Percentiles rank a stretch among this genome's conserved stretches.
Evolutionary conservation across 2,113 vertebrate species (phyloP).

Genomic region (Orcinus orca): DNA sequence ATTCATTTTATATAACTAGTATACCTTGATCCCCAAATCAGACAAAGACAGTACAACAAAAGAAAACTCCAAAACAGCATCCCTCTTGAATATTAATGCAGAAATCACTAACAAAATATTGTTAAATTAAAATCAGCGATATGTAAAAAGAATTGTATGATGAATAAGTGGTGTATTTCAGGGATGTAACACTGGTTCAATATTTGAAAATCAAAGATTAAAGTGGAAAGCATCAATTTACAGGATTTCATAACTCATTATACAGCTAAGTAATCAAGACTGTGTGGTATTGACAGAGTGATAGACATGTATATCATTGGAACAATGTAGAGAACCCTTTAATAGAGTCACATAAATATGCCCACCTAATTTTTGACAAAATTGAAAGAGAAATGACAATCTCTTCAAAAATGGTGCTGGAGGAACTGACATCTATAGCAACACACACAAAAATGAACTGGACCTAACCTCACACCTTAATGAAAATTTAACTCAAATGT

Average conservation of each 20-base stretch:
- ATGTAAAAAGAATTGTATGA: not conserved
- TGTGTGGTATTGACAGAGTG: not conserved
- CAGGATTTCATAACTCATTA: not conserved
- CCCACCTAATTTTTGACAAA: not conserved
- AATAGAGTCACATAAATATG: not conserved
- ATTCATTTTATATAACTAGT: too few species aligned
- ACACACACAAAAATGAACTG: not conserved
- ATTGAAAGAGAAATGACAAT: not conserved
- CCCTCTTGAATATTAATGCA: too few species aligned
- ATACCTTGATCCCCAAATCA: too few species aligned
- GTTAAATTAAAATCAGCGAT: not conserved
- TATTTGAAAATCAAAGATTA: not conserved
- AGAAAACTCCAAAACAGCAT: too few species aligned
- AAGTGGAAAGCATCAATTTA: not conserved
- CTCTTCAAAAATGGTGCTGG: not conserved
- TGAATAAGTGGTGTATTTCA: not conserved
- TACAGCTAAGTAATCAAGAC: not conserved
- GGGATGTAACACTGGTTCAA: not conserved
- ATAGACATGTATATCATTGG: not conserved
- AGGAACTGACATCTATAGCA: not conserved
- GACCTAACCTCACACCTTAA: not conserved
- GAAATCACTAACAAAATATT: too few species aligned
- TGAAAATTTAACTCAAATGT: not conserved
- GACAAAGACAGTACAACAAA: too few species aligned
- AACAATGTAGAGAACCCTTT: not conserved